A percentile compares a stretch with the other conserved stretches of the same genome.
These are phyloP conservation scores for Aphidoletes aphidimyza DNA, from an alignment of 2,888 invertebrate species.

Conservation along the genomic window DNA sequence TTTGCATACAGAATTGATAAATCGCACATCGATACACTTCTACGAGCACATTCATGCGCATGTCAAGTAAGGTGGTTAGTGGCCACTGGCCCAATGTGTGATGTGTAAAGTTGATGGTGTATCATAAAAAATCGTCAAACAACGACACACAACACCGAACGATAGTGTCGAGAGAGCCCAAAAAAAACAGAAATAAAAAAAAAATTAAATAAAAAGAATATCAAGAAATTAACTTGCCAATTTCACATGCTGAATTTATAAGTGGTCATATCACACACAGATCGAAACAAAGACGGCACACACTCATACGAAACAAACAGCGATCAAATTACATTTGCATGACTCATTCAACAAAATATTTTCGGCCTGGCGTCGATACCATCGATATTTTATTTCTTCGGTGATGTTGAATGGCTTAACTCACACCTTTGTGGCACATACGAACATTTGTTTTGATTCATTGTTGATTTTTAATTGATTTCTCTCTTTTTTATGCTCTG, in stretches of 20 bases:
- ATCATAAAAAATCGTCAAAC: too few species aligned
- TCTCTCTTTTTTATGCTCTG: neutral
- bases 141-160: too few species aligned
- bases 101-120: neutral
- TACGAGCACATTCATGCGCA: too few species aligned
- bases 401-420: neutral
- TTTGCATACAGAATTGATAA: slow-evolving; percentile 1
- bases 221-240: neutral
- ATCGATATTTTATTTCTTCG: neutral
- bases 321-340: neutral
- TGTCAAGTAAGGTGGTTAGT: too few species aligned
- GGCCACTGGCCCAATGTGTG: too few species aligned
- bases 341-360: neutral
- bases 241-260: neutral
- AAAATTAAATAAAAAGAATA: neutral
- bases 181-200: too few species aligned
- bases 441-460: neutral
- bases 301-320: neutral
- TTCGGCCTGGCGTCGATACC: neutral
- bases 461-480: slow-evolving; percentile 4
- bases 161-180: too few species aligned
- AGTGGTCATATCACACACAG: neutral
- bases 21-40: neutral
- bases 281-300: neutral
- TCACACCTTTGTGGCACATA: neutral